Percentiles rank a stretch among this genome's conserved stretches.
Evolutionary conservation across 1,140 invertebrate genomes (phyloP).

Genomic region (Lepidurus couesii): DNA sequence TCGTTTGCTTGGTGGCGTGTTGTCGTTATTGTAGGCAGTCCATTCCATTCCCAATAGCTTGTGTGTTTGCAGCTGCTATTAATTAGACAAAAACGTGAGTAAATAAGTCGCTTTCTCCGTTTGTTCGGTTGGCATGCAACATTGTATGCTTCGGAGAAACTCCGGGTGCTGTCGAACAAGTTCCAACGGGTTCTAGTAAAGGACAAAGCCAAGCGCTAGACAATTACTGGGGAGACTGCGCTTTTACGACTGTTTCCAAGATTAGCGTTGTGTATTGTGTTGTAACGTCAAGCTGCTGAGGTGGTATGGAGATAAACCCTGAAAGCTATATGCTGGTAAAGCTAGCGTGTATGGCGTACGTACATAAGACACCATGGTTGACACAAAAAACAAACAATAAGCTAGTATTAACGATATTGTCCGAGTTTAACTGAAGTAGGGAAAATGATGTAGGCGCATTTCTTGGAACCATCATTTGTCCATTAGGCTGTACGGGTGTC

Average conservation of each 20-base stretch:
- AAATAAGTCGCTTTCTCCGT: background rate
- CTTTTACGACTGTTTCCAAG: background rate
- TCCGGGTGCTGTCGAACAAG: background rate
- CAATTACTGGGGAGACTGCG: background rate
- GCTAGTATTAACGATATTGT: too few species aligned
- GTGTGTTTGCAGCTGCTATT: slow-evolving; percentile 2
- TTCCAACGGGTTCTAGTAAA: background rate
- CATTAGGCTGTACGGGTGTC: too few species aligned
- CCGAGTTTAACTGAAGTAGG: too few species aligned
- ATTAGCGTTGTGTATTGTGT: background rate
- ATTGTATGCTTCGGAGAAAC: background rate
- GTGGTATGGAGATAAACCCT: background rate
- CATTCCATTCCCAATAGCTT: background rate
- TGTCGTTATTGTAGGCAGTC: background rate
- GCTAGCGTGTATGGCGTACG: background rate
- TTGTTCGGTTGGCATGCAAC: slow-evolving; percentile 9
- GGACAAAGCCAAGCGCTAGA: background rate
- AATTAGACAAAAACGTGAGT: background rate
- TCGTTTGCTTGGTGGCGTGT: background rate
- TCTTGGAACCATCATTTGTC: too few species aligned
- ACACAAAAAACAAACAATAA: background rate
- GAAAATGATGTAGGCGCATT: too few species aligned
- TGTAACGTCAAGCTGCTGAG: background rate
- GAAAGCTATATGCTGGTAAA: background rate
- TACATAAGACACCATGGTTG: too few species aligned